Evolutionary conservation across 35 echinoderm and acorn worm genomes (phyloP).

Genomic region (Diadema setosum): DNA sequence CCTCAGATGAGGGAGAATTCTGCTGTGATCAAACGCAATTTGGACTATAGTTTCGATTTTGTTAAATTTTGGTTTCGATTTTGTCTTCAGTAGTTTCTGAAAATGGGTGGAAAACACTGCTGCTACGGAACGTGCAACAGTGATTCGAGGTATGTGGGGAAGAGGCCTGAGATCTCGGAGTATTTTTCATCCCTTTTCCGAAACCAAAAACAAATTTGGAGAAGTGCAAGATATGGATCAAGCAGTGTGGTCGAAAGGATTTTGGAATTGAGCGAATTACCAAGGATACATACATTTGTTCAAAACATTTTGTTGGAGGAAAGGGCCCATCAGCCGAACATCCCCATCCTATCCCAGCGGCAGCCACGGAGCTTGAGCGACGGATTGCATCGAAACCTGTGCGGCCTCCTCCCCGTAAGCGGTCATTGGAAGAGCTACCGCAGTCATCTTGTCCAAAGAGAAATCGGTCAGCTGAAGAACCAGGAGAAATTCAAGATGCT

Average conservation of each 20-base stretch:
- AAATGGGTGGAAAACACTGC: constrained; percentile 2
- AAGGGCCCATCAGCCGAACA: constrained; percentile 9
- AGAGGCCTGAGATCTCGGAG: neutral
- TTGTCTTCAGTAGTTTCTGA: too few relatives aligned
- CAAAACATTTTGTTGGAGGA: constrained; percentile 16
- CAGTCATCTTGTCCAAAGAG: neutral
- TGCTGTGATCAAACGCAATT: too few relatives aligned
- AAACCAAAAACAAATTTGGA: constrained; percentile 32
- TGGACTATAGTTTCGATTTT: too few relatives aligned
- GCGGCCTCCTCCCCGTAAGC: neutral
- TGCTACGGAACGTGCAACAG: constrained; percentile 34
- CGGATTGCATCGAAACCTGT: neutral
- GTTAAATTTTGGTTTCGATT: too few relatives aligned
- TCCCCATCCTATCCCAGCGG: constrained; percentile 1
- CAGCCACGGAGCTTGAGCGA: neutral
- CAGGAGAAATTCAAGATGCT: neutral
- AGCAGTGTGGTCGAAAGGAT: constrained; percentile 16
- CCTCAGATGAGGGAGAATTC: too few relatives aligned
- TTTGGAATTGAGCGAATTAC: neutral
- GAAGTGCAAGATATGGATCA: constrained; percentile 27
- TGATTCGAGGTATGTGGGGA: constrained; percentile 35
- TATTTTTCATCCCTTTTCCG: constrained; percentile 44
- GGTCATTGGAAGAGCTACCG: neutral
- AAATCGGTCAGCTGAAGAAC: neutral
- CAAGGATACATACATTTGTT: constrained; percentile 28